Evolutionary conservation across 2,797 vertebrate genomes (phyloP).

Genomic region (Enteromius fasciolatus): DNA sequence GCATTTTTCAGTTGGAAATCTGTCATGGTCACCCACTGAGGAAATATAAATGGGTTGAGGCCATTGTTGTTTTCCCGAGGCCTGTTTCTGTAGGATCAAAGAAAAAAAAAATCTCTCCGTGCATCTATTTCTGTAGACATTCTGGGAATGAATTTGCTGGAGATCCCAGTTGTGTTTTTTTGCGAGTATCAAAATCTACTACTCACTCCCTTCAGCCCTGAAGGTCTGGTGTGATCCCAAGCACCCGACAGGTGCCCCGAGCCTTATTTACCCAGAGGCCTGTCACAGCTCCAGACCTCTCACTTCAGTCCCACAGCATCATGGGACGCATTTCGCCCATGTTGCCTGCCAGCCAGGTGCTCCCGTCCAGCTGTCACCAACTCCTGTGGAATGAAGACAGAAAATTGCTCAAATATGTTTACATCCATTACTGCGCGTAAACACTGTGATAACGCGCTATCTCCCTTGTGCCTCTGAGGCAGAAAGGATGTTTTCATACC

Average conservation of each 20-base stretch:
- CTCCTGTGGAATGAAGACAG: conserved; percentile 53
- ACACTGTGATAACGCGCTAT: conserved; percentile 37
- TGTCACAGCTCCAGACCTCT: conserved; percentile 72
- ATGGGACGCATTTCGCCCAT: conserved; percentile 71
- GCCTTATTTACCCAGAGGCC: conserved; percentile 75
- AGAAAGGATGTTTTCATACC: conserved; percentile 30
- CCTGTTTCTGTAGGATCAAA: background rate
- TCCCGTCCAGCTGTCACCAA: conserved; percentile 75
- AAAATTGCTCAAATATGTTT: conserved; percentile 51
- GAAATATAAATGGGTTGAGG: conserved; percentile 34
- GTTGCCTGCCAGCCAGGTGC: conserved; percentile 77
- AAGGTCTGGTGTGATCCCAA: conserved; percentile 74
- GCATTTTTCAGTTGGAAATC: conserved; percentile 24
- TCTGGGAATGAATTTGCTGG: conserved; percentile 3
- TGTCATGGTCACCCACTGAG: conserved; percentile 22
- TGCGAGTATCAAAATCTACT: conserved; percentile 11
- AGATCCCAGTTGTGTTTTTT: conserved; percentile 24
- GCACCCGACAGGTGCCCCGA: conserved; percentile 69
- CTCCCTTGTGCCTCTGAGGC: conserved; percentile 36
- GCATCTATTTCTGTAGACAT: conserved; percentile 3
- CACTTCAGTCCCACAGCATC: conserved; percentile 68
- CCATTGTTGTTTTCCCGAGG: conserved; percentile 33
- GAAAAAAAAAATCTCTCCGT: background rate
- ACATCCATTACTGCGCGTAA: conserved; percentile 42
- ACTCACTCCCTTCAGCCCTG: conserved; percentile 48